Evolutionary conservation across 2,113 vertebrate genomes (phyloP), one percentile per base, ranked within the genome.

Genomic region (Athene cunicularia): DNA sequence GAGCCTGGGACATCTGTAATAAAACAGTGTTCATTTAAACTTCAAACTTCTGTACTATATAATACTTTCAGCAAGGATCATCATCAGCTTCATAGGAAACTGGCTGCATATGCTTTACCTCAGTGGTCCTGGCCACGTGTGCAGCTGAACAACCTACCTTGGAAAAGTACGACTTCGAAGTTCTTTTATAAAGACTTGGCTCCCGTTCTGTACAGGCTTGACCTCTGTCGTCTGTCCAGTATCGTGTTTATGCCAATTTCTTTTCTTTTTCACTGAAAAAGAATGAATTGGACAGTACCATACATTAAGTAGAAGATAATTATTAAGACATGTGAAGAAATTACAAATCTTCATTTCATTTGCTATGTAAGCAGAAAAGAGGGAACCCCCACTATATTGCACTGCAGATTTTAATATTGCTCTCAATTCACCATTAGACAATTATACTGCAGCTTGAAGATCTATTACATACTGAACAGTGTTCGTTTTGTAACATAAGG

Each of bases 161-260:
- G 99, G 99, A 62, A 99, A 99, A 5, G 99, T 99, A 75, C 99
- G 97, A 88, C 99, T 99, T 90, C 99, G 98, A 12, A 99, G 98
- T 86, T 99, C 99, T 95, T 99, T 99, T 68, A 99, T 99, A 86
- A 99, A 99, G 86, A 99, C 98, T 74, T 99, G 99, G 97, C 99
- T 99, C 96, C 99, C 99, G 0, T 99, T 99, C 97, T 99, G 99
- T 50, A 99, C 99, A 3, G 99, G 99, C 85, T 98, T 99, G 71
- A 99, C 98, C 8, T 99, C 99, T 4, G 98, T 99, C 6, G 98
- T 98, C 95, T 99, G 99, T 35, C 99, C 99, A 0, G 99, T 99
- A 83, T 99, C 99, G 6, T 99, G 99, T 83, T 99, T 99, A 94
- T 98, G 99, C 99, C 99, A 99, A 97, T 99, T 99, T 96, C 99